Base-by-base conservation (phyloP, 2,113 vertebrate genomes). In the Sinocyclocheilus anshuiensis region DNA sequence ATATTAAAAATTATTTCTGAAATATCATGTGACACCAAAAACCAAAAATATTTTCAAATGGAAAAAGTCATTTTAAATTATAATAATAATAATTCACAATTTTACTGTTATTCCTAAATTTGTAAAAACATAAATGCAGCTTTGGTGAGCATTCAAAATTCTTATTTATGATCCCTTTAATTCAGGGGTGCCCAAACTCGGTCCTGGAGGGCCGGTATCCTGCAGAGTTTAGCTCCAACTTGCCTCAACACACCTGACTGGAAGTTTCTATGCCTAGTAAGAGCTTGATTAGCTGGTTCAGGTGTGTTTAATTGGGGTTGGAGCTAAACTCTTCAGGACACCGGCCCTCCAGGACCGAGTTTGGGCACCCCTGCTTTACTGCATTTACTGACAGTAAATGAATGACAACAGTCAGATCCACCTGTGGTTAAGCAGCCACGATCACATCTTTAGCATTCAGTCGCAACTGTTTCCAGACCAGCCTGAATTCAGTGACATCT, bases 401-500 rank as follows among this genome's bases (percentile, higher is more conserved):
- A 33, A 57, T 57, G 11, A 1, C 55, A 59, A 36, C 13, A 50
- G 15, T 71, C 45, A 69, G 63, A 71, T 53, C 16, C 12, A 53
- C 24, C 42, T 53, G 80, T 33, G 42, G 80, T 69, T 6, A 45
- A 53, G n/a, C 15, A 82, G n/a, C 48, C 15, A 29, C 16, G 1
- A 5, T 82, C 63, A 71, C 63, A 36, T 82, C 10, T 71, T 71
- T 53, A 82, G 26, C 48, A 82, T 71, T 82, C 80, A 50, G 26
- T 69, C n/a, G 45, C 53, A 45, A 69, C 61, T 67, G n/a, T 18
- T 53, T 69, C 15, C 33, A 55, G 83, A 75, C 79, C 39, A 74
- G 55, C 53, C 42, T 74, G 63, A 57, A 80, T 86, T 84, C 74
- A 71, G 42, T 76, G 84, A 81, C 87, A 77, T 84, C 87, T 84